A percentile compares a stretch with the other conserved stretches of the same genome.
phyloP scores from a whole-genome alignment of 2,888 invertebrate species.

The Leucophenga maculata region DNA sequence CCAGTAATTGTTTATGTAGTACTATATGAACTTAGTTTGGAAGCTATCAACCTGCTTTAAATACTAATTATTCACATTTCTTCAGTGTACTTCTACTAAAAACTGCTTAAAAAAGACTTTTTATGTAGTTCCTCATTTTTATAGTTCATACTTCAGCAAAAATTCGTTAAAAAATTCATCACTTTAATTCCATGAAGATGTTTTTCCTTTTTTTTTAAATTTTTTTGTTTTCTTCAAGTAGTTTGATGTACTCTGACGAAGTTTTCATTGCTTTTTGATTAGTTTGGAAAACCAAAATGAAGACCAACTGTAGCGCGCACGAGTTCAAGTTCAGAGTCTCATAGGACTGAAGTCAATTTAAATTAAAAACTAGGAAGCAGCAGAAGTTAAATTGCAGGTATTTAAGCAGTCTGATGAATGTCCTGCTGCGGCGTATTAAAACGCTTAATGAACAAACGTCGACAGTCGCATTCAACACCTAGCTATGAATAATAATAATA shows the following conservation, averaged over 20 bases:
- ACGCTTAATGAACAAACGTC: constrained; percentile 43
- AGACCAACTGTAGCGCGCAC: too few relatives aligned
- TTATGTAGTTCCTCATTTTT: constrained; percentile 11
- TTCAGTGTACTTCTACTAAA: too few relatives aligned
- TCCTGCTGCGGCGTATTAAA: constrained; percentile 39
- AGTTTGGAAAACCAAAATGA: constrained; percentile 41
- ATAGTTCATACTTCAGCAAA: constrained; percentile 8
- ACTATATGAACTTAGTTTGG: too few relatives aligned
- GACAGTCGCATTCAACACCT: not conserved
- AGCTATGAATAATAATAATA: constrained; percentile 11
- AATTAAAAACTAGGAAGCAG: constrained; percentile 41
- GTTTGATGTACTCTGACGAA: constrained; percentile 33
- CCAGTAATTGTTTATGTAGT: too few relatives aligned
- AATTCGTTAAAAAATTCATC: constrained; percentile 26
- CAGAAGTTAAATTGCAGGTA: constrained; percentile 69
- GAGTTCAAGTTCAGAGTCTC: constrained; percentile 18
- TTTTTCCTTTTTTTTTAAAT: not conserved
- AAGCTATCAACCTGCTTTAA: too few relatives aligned
- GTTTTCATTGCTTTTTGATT: constrained; percentile 65
- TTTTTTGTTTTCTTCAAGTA: not conserved
- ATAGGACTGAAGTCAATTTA: constrained; percentile 48
- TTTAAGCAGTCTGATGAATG: constrained; percentile 59
- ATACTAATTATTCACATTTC: too few relatives aligned
- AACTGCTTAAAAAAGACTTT: too few relatives aligned
- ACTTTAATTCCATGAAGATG: constrained; percentile 21